Base-by-base conservation (phyloP, 2,113 vertebrate genomes). In the Vulpes lagopus region DNA sequence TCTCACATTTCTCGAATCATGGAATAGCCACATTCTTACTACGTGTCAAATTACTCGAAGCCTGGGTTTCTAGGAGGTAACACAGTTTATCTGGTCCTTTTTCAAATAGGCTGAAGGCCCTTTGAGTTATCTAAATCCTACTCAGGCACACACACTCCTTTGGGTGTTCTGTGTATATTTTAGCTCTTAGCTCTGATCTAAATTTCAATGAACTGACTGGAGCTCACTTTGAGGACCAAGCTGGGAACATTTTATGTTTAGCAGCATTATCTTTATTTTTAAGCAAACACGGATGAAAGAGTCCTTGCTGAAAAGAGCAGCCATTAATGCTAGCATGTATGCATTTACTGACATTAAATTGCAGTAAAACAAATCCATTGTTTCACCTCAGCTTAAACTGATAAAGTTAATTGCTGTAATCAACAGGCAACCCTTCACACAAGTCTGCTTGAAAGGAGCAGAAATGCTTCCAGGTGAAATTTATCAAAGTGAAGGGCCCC, bases 361-460 rank as follows among this genome's bases (percentile, higher is more conserved):
- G 90, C 67, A 98, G 92, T 95, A 92, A 97, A 96, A 90, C 76
- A 96, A 92, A 94, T 57, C 62, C 71, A 97, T 82, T 76, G 53
- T 94, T 94, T 94, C 38, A 91, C 57, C 20, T 89, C 65, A 25
- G 35, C 87, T 89, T 94, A 95, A 96, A 79, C 53, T 49, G 73
- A 87, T 92, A 94, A 93, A 96, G 57, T 81, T 91, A 94, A 97
- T 87, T 83, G 82, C 64, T 80, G 3, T 80, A 89, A 95, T 73
- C 51, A 84, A 95, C 4, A 62, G 49, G 20, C n/a, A 93, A 91
- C 57, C 35, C 49, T 95, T 96, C 59, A 95, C 95, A 96, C 96
- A 83, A 64, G 57, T 87, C 79, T 62, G n/a, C 67, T 88, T 93
- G 43, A 97, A 97, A 86, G 32, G 59, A 81, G 12, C 43, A 82